Evolutionary conservation across 2,888 invertebrate species (phyloP).

Genomic region (Scotopteryx bipunctaria): DNA sequence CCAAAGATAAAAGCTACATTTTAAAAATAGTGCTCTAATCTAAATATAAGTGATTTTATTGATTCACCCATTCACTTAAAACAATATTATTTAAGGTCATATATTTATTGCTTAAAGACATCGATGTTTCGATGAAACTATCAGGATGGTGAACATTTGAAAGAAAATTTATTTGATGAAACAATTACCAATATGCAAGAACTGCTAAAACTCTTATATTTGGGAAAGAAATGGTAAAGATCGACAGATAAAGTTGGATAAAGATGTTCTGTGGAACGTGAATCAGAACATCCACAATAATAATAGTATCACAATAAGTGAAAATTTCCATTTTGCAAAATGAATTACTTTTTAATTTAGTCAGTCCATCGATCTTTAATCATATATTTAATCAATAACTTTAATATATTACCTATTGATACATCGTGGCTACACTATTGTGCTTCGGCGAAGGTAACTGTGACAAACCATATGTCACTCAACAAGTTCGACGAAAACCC

Average conservation of each 20-base stretch:
- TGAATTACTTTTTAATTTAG: too few relatives aligned
- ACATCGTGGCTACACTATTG: too few relatives aligned
- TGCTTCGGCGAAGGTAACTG: too few relatives aligned
- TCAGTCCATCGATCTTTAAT: slow-evolving; percentile 27
- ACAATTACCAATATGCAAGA: background rate
- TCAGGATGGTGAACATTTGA: background rate
- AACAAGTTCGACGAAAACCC: too few relatives aligned
- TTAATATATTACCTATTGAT: slow-evolving; percentile 11
- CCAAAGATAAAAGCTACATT: slow-evolving; percentile 7
- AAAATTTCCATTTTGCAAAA: too few relatives aligned
- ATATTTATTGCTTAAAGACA: too few relatives aligned
- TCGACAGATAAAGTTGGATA: slow-evolving; percentile 17
- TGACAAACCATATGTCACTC: too few relatives aligned
- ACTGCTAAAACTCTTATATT: background rate
- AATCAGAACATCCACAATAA: too few relatives aligned
- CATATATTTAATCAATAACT: too few relatives aligned
- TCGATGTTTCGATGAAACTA: background rate
- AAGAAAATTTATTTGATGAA: background rate
- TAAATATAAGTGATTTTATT: background rate
- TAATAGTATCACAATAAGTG: too few relatives aligned
- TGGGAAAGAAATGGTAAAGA: slow-evolving; percentile 5
- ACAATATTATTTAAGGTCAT: too few relatives aligned
- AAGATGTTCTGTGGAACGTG: slow-evolving; percentile 1
- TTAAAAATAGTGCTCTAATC: slow-evolving; percentile 7
- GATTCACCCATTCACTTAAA: background rate